These are phyloP conservation scores for Heterochromis multidens DNA, from an alignment of 2,113 vertebrate species.

Conservation along the genomic window DNA sequence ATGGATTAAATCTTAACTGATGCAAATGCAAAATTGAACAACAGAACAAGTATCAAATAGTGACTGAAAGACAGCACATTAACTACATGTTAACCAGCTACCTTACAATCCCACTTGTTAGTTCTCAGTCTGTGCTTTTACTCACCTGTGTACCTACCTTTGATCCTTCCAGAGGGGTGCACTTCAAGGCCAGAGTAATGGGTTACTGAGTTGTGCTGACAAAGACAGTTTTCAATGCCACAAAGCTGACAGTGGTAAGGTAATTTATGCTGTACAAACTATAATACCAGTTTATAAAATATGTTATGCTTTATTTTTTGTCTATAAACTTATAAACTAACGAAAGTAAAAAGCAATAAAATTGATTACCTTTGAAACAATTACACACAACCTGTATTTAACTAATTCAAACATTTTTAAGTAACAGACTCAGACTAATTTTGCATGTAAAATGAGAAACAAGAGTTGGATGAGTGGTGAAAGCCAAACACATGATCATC, in stretches of 20 bases:
- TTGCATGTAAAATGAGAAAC: not conserved
- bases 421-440: not conserved
- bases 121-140: not conserved
- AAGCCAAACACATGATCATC: not conserved
- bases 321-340: not conserved
- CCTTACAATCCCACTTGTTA: no score
- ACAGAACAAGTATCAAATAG: accelerated
- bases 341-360: no score
- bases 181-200: no score
- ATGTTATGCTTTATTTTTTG: not conserved
- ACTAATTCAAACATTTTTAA: no score
- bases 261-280: not conserved
- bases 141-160: not conserved
- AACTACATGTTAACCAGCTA: no score
- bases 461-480: not conserved
- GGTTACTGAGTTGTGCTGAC: no score
- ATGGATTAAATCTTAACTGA: not conserved
- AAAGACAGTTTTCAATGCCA: no score
- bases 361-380: not conserved
- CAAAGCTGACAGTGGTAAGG: not conserved
- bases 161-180: not conserved
- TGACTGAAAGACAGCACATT: not conserved
- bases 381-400: not conserved
- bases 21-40: not conserved
- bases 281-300: no score